Percentiles rank a stretch among this genome's conserved stretches.
These are phyloP conservation scores for Colius striatus DNA, from an alignment of 2,113 vertebrate species.

Conservation along the genomic window DNA sequence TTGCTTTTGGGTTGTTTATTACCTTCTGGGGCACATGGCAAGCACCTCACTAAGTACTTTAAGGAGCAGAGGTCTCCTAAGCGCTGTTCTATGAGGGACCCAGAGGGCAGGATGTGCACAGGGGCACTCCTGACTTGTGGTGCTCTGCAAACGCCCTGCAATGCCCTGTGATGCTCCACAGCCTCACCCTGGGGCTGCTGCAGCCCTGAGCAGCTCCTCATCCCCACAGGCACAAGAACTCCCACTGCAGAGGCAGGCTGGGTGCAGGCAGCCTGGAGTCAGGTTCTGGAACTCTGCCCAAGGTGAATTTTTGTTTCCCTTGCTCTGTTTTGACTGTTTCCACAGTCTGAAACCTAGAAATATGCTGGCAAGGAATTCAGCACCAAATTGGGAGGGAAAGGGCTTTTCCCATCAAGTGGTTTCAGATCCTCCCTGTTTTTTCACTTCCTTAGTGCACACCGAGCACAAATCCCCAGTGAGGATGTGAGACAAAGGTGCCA, in stretches of 20 bases:
- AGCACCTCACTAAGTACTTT: neutral
- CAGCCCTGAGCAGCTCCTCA: neutral
- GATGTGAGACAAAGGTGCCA: neutral
- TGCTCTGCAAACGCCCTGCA: neutral
- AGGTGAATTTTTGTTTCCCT: neutral
- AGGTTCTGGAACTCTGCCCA: neutral
- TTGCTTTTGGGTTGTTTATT: neutral
- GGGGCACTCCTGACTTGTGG: accelerated
- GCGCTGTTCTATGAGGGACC: neutral
- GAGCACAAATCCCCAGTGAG: neutral
- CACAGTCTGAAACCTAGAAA: neutral
- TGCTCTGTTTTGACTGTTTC: neutral
- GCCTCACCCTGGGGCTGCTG: neutral
- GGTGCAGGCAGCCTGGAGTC: neutral
- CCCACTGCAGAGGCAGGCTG: neutral
- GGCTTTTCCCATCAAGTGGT: neutral
- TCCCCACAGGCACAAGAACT: neutral
- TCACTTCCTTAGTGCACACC: neutral
- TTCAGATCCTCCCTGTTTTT: neutral
- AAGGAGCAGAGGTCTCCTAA: neutral
- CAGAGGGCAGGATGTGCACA: neutral
- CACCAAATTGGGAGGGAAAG: neutral
- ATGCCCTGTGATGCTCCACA: neutral
- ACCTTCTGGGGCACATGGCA: accelerated
- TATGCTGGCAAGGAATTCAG: neutral